phyloP scores from a whole-genome alignment of 2,888 invertebrate species.

The Cephus nigrinus region DNA sequence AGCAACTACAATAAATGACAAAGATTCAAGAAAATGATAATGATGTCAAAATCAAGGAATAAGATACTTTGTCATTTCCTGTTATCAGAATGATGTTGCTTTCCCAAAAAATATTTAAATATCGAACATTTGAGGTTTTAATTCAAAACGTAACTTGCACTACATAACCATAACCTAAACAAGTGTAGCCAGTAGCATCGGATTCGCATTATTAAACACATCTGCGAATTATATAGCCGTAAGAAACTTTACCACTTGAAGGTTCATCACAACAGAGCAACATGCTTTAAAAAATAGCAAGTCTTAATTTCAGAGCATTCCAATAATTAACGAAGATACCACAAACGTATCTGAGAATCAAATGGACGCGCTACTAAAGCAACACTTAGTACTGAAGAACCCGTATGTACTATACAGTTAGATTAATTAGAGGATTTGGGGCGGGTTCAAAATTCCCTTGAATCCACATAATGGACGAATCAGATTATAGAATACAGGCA shows the following conservation, averaged over 20 bases:
- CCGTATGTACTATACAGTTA: background rate
- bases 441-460: background rate
- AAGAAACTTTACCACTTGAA: background rate
- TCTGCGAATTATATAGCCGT: background rate
- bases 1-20: background rate
- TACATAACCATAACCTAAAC: background rate
- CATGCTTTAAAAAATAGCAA: background rate
- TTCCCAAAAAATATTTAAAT: background rate
- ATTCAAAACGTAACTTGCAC: background rate
- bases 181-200: background rate
- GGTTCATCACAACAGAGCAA: background rate
- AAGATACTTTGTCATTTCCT: background rate
- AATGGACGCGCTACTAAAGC: background rate
- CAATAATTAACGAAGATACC: background rate
- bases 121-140: background rate
- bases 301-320: background rate
- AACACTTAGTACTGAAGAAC: background rate
- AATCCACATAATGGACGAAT: background rate
- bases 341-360: background rate
- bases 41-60: background rate
- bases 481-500: background rate
- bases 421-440: background rate
- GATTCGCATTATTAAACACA: background rate
- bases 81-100: background rate
- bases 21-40: background rate